Evolutionary conservation across 2,888 invertebrate species (phyloP), one percentile per base, ranked within the genome.

Genomic region (Platypus cylindrus): DNA sequence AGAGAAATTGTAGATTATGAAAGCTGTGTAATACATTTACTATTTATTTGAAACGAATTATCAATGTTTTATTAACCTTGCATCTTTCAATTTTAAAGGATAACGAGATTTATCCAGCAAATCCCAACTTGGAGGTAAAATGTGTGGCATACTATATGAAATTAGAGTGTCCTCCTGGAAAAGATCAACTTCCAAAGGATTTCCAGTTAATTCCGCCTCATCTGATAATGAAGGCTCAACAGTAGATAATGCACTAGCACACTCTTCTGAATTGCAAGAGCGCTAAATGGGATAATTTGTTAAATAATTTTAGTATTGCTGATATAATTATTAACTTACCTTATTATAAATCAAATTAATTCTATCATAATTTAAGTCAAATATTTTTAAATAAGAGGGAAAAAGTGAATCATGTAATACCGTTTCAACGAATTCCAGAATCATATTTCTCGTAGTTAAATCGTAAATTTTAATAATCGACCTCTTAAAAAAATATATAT

Each of bases 141-240:
- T 36, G 23, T 26, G 24, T 17, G 41, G 37, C 32, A 22, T 17
- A 18, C 17, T 34, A 7, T 31, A 17, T 7, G 33, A 17, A 17
- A 23, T 30, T 15, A 48, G 25, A 11, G 41, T 36, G n/a, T 48
- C 49, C 39, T 51, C 43, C 3, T 39, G 41, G 5, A 40, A 40
- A 16, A 52, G 39, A 43, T 50, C 48, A n/a, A 49, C 45, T 41
- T 48, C 26, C 31, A 52, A 38, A 2, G 52, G 52, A 34, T 40
- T 41, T 9, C 52, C 52, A 22, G 50, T 51, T 17, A 52, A 24
- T 26, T 47, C 47, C 29, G 17, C 23, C 14, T 38, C 34, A 7
- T 46, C 44, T n/a, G n/a, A n/a, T 3, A 40, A 31, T 12, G 37
- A 15, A 29, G 25, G 28, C 11, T 30, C 35, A 8, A 35, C 16